phyloP scores from a whole-genome alignment of 2,888 invertebrate genomes.

The Phyllotreta cruciferae region DNA sequence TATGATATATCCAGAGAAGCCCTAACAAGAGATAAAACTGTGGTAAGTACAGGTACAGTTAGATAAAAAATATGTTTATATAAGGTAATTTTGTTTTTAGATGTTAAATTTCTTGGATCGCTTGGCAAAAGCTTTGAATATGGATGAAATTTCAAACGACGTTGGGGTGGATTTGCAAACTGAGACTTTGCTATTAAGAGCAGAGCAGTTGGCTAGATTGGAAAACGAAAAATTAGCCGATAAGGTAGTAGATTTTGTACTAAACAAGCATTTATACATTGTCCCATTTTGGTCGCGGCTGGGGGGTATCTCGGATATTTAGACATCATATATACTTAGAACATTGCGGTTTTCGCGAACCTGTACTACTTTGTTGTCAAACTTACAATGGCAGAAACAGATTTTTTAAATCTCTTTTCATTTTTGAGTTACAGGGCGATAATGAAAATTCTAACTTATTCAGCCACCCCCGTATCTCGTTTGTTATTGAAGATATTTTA shows the following conservation, averaged over 20 bases:
- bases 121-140: slow-evolving; percentile 80
- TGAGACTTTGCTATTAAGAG: slow-evolving; percentile 83
- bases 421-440: too few species aligned
- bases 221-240: slow-evolving; percentile 85
- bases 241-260: slow-evolving; percentile 65
- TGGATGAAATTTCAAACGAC: slow-evolving; percentile 83
- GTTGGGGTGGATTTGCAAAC: slow-evolving; percentile 82
- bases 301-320: too few species aligned
- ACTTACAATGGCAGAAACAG: too few species aligned
- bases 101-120: slow-evolving; percentile 84
- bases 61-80: neutral
- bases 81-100: slow-evolving; percentile 60
- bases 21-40: slow-evolving; percentile 77
- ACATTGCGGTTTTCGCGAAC: too few species aligned
- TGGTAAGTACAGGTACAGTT: slow-evolving; percentile 64
- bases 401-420: too few species aligned
- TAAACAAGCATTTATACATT: too few species aligned
- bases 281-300: too few species aligned
- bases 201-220: slow-evolving; percentile 81
- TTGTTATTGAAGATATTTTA: too few species aligned
- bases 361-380: too few species aligned
- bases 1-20: slow-evolving; percentile 76
- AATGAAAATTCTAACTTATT: too few species aligned
- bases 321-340: too few species aligned
- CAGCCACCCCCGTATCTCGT: too few species aligned